These are phyloP conservation scores for Heteromurus nitidus DNA, from an alignment of 2,888 invertebrate genomes.

Conservation along the genomic window DNA sequence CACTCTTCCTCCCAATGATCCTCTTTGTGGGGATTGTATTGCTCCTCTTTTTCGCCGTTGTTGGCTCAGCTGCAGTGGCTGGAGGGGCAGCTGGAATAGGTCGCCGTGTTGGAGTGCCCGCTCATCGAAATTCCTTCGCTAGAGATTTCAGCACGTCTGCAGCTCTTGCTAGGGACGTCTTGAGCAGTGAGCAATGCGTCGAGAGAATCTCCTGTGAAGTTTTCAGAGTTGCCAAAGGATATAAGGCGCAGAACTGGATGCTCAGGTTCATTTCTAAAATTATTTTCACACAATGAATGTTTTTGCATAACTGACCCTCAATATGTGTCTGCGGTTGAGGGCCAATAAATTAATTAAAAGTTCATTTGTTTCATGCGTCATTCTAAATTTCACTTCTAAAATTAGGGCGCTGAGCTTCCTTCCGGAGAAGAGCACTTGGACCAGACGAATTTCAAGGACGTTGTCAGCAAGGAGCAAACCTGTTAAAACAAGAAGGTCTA, in stretches of 20 bases:
- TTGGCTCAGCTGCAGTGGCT: conserved; percentile 62
- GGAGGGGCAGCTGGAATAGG: conserved; percentile 53
- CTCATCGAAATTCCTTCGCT: conserved; percentile 43
- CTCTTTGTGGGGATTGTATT: conserved; percentile 67
- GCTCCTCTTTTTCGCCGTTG: conserved; percentile 66
- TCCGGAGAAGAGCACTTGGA: conserved; percentile 39
- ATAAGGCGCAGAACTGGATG: conserved; percentile 65
- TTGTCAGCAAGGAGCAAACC: conserved; percentile 44
- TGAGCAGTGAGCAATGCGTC: conserved; percentile 66
- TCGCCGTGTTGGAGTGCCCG: conserved; percentile 36
- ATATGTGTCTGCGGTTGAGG: too few species aligned
- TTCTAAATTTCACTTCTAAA: too few species aligned
- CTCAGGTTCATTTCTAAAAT: conserved; percentile 66
- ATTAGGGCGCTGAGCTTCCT: conserved; percentile 43
- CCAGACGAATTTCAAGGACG: conserved; percentile 47
- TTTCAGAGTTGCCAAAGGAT: conserved; percentile 59
- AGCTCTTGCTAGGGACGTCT: conserved; percentile 54
- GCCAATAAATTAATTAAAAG: too few species aligned
- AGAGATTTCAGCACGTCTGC: conserved; percentile 51
- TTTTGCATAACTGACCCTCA: too few species aligned
- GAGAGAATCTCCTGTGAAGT: conserved; percentile 67
- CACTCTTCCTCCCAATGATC: conserved; percentile 65
- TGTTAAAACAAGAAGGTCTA: conserved; percentile 32
- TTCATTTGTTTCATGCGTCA: too few species aligned
- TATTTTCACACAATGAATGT: too few species aligned